These are phyloP conservation scores for Diloba caeruleocephala DNA, from an alignment of 2,888 invertebrate species.

Conservation along the genomic window DNA sequence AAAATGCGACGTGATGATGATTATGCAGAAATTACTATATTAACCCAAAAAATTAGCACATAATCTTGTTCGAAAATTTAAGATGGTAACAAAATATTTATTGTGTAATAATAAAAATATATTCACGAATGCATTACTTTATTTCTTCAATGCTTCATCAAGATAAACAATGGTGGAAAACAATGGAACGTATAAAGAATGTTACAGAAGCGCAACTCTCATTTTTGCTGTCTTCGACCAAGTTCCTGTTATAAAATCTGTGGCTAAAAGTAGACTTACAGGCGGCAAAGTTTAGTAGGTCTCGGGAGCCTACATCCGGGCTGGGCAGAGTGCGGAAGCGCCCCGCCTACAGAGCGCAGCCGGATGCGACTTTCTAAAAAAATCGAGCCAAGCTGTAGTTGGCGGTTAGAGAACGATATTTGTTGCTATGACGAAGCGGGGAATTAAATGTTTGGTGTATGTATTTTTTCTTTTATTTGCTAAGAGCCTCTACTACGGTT, in stretches of 20 bases:
- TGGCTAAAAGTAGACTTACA: slow-evolving; percentile 39
- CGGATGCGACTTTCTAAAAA: slow-evolving; percentile 88
- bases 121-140: background rate
- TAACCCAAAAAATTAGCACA: no score
- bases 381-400: slow-evolving; percentile 75
- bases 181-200: slow-evolving; percentile 3
- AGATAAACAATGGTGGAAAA: background rate
- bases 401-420: slow-evolving; percentile 52
- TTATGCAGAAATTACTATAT: no score
- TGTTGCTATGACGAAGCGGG: slow-evolving; percentile 24
- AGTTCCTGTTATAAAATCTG: slow-evolving; percentile 47
- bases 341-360: slow-evolving; percentile 74
- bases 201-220: background rate
- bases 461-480: slow-evolving; percentile 6
- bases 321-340: slow-evolving; percentile 76
- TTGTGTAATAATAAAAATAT: background rate
- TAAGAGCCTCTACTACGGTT: no score
- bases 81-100: background rate
- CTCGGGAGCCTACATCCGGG: slow-evolving; percentile 78
- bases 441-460: slow-evolving; percentile 5
- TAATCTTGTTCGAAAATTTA: background rate
- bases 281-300: slow-evolving; percentile 68
- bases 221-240: slow-evolving; percentile 25
- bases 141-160: background rate
- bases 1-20: no score